Evolutionary conservation across 2,797 vertebrate genomes (phyloP).

Genomic region (Eidolon dupreanum): DNA sequence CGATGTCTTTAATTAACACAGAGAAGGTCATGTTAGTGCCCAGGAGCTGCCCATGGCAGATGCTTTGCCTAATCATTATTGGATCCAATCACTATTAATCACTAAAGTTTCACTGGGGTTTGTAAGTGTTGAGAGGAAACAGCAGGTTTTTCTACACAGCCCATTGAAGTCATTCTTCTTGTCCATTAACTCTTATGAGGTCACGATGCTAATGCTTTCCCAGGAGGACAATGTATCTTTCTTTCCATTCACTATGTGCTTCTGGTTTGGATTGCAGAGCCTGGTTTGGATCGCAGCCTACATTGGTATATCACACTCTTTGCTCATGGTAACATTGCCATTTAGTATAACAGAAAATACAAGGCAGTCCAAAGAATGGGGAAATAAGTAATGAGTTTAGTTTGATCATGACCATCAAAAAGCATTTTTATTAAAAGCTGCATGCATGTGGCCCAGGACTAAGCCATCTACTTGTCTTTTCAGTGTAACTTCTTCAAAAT

Average conservation of each 20-base stretch:
- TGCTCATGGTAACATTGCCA: not conserved
- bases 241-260: not conserved
- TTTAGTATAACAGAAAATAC: not conserved
- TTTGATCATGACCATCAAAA: not conserved
- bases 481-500: not conserved
- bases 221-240: conserved; percentile 13
- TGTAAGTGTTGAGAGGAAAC: conserved; percentile 60
- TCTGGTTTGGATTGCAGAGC: not conserved
- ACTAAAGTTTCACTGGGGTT: conserved; percentile 55
- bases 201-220: conserved; percentile 60
- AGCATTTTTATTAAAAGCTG: not conserved
- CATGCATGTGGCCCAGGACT: not conserved
- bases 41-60: conserved; percentile 33
- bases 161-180: conserved; percentile 53
- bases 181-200: conserved; percentile 53
- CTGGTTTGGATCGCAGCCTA: not conserved
- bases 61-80: conserved; percentile 70
- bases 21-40: conserved; percentile 48
- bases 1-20: conserved; percentile 70
- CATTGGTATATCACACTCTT: not conserved
- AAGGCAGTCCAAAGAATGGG: not conserved
- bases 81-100: conserved; percentile 68
- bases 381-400: not conserved
- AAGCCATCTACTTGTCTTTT: not conserved
- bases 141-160: conserved; percentile 56